phyloP scores from a whole-genome alignment of 2,113 vertebrate species.

The Osmerus eperlanus region DNA sequence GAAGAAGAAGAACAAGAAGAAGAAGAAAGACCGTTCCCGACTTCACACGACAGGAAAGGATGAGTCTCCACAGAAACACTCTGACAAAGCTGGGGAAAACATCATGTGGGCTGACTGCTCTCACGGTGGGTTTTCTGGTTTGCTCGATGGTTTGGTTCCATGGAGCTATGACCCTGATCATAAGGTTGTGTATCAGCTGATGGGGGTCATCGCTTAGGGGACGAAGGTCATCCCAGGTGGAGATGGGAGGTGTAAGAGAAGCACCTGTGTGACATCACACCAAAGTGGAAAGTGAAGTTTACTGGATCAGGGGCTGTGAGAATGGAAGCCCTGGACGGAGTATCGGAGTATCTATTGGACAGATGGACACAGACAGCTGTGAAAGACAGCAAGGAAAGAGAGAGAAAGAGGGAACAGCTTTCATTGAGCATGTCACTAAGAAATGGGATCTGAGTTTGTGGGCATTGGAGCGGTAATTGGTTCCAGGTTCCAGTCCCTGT shows the following conservation, averaged over 20 bases:
- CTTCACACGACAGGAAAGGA: not conserved
- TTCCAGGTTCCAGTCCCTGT: slow-evolving; percentile 51
- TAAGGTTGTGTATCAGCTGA: not conserved
- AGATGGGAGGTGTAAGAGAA: too few species aligned
- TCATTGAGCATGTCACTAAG: slow-evolving; percentile 61
- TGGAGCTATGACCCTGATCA: too few species aligned
- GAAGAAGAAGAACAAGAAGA: not conserved
- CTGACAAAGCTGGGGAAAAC: too few species aligned
- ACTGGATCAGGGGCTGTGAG: slow-evolving; percentile 12
- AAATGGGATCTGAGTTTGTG: slow-evolving; percentile 62
- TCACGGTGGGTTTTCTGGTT: too few species aligned
- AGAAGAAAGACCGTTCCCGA: not conserved
- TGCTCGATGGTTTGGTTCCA: too few species aligned
- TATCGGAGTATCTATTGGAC: slow-evolving; percentile 38
- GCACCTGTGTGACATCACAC: too few species aligned
- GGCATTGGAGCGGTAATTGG: slow-evolving; percentile 58
- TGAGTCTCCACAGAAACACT: too few species aligned
- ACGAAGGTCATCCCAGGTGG: too few species aligned
- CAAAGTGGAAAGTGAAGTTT: not conserved
- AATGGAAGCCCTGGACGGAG: slow-evolving; percentile 34
- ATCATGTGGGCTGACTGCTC: too few species aligned
- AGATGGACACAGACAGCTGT: slow-evolving; percentile 40
- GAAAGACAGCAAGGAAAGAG: slow-evolving; percentile 36
- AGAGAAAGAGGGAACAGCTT: slow-evolving; percentile 51
- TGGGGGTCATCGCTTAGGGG: not conserved